These are phyloP conservation scores for Raphicerus campestris DNA, from an alignment of 2,113 vertebrate genomes.

Conservation along the genomic window DNA sequence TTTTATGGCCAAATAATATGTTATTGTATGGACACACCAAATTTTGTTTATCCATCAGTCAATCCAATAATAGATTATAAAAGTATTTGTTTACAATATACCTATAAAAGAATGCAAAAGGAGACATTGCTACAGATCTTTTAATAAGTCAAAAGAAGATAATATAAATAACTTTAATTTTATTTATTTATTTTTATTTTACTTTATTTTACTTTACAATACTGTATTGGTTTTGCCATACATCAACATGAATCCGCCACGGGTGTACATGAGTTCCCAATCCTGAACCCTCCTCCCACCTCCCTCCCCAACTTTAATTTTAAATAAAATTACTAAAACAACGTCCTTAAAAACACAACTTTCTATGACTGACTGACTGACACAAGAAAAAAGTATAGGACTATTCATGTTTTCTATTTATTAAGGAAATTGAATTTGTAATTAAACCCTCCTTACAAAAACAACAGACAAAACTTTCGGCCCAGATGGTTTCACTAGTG, in stretches of 20 bases:
- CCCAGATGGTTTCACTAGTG: not conserved
- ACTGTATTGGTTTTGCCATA: too few relatives aligned
- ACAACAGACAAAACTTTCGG: not conserved
- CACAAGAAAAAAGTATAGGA: not conserved
- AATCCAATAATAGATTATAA: not conserved
- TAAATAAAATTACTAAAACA: constrained; percentile 13
- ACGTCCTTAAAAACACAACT: not conserved
- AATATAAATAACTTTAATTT: constrained; percentile 17
- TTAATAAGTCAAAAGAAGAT: not conserved
- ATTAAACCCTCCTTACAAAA: not conserved
- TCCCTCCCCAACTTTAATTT: not conserved
- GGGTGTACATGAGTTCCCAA: too few relatives aligned
- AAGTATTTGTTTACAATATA: not conserved
- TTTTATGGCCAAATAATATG: constrained; percentile 3
- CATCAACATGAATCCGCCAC: too few relatives aligned
- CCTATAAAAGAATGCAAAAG: not conserved
- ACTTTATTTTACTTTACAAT: too few relatives aligned
- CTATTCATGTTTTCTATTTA: not conserved
- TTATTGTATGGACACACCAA: not conserved
- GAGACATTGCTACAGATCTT: not conserved
- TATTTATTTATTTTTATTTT: not conserved
- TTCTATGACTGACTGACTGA: not conserved
- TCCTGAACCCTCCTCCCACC: too few relatives aligned
- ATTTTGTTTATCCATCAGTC: not conserved
- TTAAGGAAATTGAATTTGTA: constrained; percentile 19